Evolutionary conservation across 2,797 vertebrate species (phyloP), one percentile per base, ranked within the genome.

Genomic region (Momotus momota): DNA sequence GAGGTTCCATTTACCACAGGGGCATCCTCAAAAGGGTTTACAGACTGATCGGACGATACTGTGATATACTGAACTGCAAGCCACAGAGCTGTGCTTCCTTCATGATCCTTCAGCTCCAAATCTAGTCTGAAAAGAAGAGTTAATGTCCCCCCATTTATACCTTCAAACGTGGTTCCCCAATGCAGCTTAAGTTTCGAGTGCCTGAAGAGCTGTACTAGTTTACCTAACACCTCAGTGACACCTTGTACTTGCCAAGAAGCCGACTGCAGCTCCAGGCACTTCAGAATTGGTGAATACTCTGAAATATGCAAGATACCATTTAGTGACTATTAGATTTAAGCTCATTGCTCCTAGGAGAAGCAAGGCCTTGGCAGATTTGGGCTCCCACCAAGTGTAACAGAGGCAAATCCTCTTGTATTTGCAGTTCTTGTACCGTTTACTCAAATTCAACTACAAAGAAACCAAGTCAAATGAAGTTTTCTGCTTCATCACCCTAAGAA

Each of bases 61-160:
- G 99, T 99, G 98, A 99, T 99, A 46, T 99, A 99, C 98, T 99
- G 99, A 86, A 99, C 98, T 1, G 99, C 99, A 45, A 99, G 98
- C 99, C 99, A 99, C 93, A 99, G 98, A 40, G 99, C 99, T 6
- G 99, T 99, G 97, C 99, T 99, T 90, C 99, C 99, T 83, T 99
- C 99, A 0, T 99, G 99, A 96, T 99, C 99, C 96, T 99, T 99
- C 49, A 99, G 98, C 81, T 99, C 99, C 96, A 99, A 97, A 94
- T 99, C 99, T 75, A 99, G 97, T 60, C 99, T 99, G 93, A 94
- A 94, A 95, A 81, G 66, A 94, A 94, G 55, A 94, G n/a, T 93
- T 73, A 81, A 49, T 12, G 43, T 40, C 41, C 67, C 51, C 22
- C 65, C 86, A 0, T 84, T 82, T 80, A 77, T 45, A 86, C 38